phyloP scores from a whole-genome alignment of 1,140 invertebrate genomes.

The Colletes gigas region DNA sequence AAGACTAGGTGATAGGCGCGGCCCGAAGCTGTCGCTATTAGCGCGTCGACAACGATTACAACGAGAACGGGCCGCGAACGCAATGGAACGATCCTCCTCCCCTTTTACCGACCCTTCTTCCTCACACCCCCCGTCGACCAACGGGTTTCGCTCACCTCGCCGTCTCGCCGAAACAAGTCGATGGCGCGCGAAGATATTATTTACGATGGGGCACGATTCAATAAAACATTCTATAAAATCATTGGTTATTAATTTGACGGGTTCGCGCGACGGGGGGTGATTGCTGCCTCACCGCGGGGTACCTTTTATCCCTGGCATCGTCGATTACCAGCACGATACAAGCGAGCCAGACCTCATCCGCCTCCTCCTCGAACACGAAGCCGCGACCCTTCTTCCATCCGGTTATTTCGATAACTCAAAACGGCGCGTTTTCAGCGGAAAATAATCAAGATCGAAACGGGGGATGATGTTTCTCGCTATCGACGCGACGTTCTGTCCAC shows the following conservation, averaged over 20 bases:
- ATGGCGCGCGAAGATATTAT: constrained; percentile 73
- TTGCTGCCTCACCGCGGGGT: constrained; percentile 70
- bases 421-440: constrained; percentile 15
- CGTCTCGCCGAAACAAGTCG: constrained; percentile 38
- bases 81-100: constrained; percentile 36
- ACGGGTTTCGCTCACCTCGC: constrained; percentile 7
- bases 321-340: constrained; percentile 66
- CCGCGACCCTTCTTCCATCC: constrained; percentile 11
- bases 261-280: constrained; percentile 71
- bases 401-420: constrained; percentile 4
- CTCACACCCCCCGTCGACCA: too few species aligned
- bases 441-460: constrained; percentile 19
- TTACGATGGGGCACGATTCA: constrained; percentile 74
- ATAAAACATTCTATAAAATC: constrained; percentile 79
- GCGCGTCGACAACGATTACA: constrained; percentile 37
- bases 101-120: neutral
- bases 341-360: neutral
- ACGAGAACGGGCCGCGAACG: constrained; percentile 29
- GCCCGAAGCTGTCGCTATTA: constrained; percentile 52
- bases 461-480: neutral
- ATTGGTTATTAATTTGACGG: constrained; percentile 81
- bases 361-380: neutral
- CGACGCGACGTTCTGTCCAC: neutral
- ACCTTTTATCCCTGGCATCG: constrained; percentile 70
- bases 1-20: constrained; percentile 35